These are phyloP conservation scores for Yoshiicerus persimilis DNA, from an alignment of 1,140 invertebrate genomes.

Conservation along the genomic window DNA sequence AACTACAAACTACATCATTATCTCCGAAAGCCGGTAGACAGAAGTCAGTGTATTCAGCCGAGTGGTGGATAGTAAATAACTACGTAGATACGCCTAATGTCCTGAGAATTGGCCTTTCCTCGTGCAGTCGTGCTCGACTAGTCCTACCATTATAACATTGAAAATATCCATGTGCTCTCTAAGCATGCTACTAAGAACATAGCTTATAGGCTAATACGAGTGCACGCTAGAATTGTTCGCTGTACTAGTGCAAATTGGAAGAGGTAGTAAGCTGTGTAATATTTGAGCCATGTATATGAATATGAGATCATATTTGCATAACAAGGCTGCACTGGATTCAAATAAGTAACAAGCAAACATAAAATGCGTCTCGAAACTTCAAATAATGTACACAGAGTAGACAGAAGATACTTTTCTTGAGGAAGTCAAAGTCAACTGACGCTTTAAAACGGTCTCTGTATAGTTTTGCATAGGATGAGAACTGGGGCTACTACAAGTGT, in stretches of 20 bases:
- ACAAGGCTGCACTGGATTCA: neutral
- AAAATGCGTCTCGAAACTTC: neutral
- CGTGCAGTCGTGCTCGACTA: neutral
- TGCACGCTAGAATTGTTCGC: neutral
- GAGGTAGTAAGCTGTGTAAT: neutral
- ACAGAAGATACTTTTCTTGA: neutral
- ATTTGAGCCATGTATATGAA: neutral
- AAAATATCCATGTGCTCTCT: neutral
- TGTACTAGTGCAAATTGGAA: neutral
- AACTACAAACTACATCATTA: constrained; percentile 20
- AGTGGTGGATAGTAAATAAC: neutral
- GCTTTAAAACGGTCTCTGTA: neutral
- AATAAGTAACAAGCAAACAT: neutral
- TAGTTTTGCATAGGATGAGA: neutral
- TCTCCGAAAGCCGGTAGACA: neutral
- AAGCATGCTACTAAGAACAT: neutral
- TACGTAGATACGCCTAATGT: neutral
- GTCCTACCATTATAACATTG: neutral
- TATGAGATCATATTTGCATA: neutral
- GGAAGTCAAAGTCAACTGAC: neutral
- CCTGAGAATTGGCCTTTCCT: neutral
- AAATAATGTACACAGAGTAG: neutral
- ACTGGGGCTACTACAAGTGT: too few relatives aligned
- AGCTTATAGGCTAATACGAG: too few relatives aligned
- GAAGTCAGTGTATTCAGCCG: neutral